phyloP scores from a whole-genome alignment of 2,113 vertebrate genomes.

The Microtus montanus region DNA sequence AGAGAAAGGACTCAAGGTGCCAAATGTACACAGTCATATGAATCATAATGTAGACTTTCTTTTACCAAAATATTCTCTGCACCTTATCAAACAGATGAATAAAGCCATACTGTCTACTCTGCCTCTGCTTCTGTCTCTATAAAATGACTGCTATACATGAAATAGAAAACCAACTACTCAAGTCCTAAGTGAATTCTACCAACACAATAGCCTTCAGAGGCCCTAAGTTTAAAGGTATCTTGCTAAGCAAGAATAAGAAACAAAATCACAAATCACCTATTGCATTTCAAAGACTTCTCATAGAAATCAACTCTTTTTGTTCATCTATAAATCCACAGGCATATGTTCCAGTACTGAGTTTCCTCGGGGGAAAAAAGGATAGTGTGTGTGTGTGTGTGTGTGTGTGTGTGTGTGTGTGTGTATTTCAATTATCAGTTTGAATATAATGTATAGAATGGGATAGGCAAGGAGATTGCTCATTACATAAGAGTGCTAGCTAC shows the following conservation, averaged over 20 bases:
- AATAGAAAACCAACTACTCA: background rate
- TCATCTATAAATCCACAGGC: background rate
- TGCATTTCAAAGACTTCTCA: background rate
- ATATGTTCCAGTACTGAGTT: background rate
- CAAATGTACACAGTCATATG: fast-evolving
- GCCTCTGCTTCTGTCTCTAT: background rate
- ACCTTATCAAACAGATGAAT: background rate
- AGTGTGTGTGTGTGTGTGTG: too few species aligned
- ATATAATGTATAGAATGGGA: background rate
- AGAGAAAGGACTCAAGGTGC: background rate
- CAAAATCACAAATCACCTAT: background rate
- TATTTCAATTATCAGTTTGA: background rate
- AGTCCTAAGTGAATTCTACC: background rate
- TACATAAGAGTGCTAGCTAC: background rate
- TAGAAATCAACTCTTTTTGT: background rate
- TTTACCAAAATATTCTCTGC: background rate
- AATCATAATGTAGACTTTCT: background rate
- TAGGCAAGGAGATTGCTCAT: too few species aligned
- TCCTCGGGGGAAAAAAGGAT: background rate
- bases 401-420: background rate
- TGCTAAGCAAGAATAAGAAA: background rate
- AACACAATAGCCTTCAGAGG: background rate
- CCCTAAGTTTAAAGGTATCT: background rate
- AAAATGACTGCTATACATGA: background rate
- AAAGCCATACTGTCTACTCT: background rate